Base-by-base conservation (phyloP, 2,113 vertebrate species). In the Zosterops lateralis region DNA sequence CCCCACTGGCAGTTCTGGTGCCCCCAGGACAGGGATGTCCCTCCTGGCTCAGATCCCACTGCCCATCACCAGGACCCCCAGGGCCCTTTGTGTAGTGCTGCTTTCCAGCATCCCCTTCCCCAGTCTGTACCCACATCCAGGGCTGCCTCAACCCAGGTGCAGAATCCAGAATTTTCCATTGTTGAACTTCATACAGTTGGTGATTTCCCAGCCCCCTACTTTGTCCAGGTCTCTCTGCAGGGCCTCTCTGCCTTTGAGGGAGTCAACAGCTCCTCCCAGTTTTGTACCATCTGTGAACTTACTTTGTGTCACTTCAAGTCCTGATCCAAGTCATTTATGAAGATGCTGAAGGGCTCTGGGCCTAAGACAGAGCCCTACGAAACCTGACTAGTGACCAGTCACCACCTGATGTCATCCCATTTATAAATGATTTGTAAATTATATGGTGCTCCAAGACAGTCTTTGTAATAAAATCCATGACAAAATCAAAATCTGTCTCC, bases 121-220 rank as follows among this genome's bases (percentile, higher is more conserved):
- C 60, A 65, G 14, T 1, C 81, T 40, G 60, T 8, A 1, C 0
- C 0, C n/a, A 73, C 42, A 29, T 0, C 58, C 81, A 54, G 58
- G 58, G 28, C 1, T 56, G 48, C 14, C 21, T n/a, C 50, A 40
- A 1, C 14, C 14, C 58, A 65, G 50, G 15, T 8, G 34, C 50
- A 74, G 42, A 16, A 57, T 25, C 42, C 24, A 6, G 29, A 1
- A 34, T 25, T 58, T 50, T 13, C 38, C 10, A 38, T 12, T 38
- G 38, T 17, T 7, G 17, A 44, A 45, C 6, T 61, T 45, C 54
- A 32, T 2, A n/a, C 1, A 3, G 17, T 1, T 28, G 54, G 45
- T 53, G 47, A 29, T 61, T 61, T 38, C n/a, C 12, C 22, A 77
- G 32, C 5, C 38, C 42, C 8, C 22, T 29, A 0, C 17, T 29